phyloP scores from a whole-genome alignment of 2,888 invertebrate species.

The Polydrusus cervinus region DNA sequence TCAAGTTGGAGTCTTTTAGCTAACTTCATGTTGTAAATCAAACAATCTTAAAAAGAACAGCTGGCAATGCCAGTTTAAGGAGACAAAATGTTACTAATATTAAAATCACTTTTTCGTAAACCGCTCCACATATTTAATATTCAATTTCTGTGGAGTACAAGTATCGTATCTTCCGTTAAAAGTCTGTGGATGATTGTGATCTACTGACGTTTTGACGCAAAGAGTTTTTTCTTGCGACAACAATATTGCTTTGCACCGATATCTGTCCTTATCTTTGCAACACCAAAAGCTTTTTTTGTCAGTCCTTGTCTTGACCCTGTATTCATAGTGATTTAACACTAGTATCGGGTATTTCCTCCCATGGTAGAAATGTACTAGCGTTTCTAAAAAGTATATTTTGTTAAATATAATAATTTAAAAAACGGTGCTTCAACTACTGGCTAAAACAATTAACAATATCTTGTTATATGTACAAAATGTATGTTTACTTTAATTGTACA shows the following conservation, averaged over 20 bases:
- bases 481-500: too few species aligned
- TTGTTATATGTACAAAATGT: too few species aligned
- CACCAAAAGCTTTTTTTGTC: constrained; percentile 42
- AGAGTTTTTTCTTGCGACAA: constrained; percentile 33
- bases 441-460: too few species aligned
- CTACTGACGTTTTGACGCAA: constrained; percentile 27
- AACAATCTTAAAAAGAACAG: too few species aligned
- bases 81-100: too few species aligned
- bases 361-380: constrained; percentile 31
- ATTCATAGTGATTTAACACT: constrained; percentile 42
- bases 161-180: constrained; percentile 9
- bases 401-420: not conserved
- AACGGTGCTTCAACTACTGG: not conserved
- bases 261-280: constrained; percentile 41
- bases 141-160: constrained; percentile 30
- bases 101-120: not conserved
- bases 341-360: constrained; percentile 38
- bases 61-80: too few species aligned
- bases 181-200: constrained; percentile 38
- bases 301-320: constrained; percentile 29
- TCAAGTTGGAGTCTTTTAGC: too few species aligned
- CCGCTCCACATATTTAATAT: not conserved
- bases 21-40: too few species aligned
- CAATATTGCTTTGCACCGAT: constrained; percentile 35
- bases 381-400: constrained; percentile 26